A percentile compares a stretch with the other conserved stretches of the same genome.
phyloP scores from a whole-genome alignment of 23 tunicate species.

The Corella eumyota region DNA sequence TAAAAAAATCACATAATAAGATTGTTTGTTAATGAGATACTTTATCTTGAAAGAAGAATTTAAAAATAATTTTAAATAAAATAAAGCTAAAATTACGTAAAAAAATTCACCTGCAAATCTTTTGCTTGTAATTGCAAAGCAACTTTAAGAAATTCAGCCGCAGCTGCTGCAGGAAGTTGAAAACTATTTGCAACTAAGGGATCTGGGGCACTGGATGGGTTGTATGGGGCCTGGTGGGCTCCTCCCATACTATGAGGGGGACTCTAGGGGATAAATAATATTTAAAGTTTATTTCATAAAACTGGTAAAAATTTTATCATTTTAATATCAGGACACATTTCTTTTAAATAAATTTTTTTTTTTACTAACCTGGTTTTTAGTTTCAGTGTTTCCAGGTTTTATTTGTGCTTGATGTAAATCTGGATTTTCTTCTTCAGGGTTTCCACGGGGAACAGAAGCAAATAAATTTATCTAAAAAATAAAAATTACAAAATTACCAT shows the following conservation, averaged over 20 bases:
- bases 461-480: conserved; percentile 32
- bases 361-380: too few relatives aligned
- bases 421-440: conserved; percentile 6
- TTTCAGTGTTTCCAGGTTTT: too few relatives aligned
- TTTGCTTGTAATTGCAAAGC: conserved; percentile 81
- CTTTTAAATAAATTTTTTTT: not conserved
- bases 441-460: conserved; percentile 24
- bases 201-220: conserved; percentile 20
- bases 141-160: conserved; percentile 50
- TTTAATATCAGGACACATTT: not conserved
- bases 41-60: too few relatives aligned
- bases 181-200: conserved; percentile 60
- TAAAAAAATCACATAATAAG: too few relatives aligned
- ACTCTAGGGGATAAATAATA: not conserved
- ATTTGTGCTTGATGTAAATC: not conserved
- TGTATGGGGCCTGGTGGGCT: not conserved
- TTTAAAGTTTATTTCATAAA: not conserved
- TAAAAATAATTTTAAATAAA: too few relatives aligned
- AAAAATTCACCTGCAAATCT: conserved; percentile 45
- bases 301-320: too few relatives aligned
- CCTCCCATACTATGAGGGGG: too few relatives aligned
- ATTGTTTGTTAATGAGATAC: too few relatives aligned
- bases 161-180: conserved; percentile 72
- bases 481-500: too few relatives aligned
- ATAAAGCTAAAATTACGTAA: not conserved